Conservation (phyloP, 2,797 vertebrate species). For the Melopsittacus undulatus region DNA sequence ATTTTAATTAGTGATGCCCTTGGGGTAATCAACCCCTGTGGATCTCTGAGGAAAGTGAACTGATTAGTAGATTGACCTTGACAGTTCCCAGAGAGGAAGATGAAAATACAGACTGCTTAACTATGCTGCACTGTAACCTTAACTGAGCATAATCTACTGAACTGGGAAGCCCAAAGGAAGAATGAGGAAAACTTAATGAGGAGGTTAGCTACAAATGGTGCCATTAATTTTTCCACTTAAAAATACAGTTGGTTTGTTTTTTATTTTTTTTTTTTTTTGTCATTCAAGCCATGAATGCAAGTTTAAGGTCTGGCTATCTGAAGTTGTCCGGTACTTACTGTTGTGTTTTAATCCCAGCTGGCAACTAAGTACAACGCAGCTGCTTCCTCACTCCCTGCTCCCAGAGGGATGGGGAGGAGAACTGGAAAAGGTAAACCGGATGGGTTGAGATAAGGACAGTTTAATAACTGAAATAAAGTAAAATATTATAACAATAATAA, state of each 20-base stretch:
- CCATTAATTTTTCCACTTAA: background rate
- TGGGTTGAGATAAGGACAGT: background rate
- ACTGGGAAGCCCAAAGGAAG: conserved; percentile 7
- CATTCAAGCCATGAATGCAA: background rate
- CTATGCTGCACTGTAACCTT: background rate
- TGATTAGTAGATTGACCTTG: conserved; percentile 68
- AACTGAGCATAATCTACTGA: background rate
- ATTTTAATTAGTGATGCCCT: conserved; percentile 64
- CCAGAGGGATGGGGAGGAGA: background rate
- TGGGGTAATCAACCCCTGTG: conserved; percentile 52
- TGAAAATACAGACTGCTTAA: conserved; percentile 37
- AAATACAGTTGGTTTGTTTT: background rate
- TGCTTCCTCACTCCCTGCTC: background rate
- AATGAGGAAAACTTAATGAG: conserved; percentile 3
- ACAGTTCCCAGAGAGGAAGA: conserved; percentile 16
- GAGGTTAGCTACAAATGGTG: background rate
- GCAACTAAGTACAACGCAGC: background rate
- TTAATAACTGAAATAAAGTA: background rate
- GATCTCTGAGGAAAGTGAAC: conserved; percentile 55
- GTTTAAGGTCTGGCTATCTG: background rate
- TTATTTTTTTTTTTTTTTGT: background rate
- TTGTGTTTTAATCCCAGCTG: background rate
- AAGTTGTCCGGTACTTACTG: background rate
- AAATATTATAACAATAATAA: background rate
- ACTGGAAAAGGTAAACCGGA: background rate